Conservation (phyloP, 2,888 invertebrate genomes). For the Ecliptopera silaceata region DNA sequence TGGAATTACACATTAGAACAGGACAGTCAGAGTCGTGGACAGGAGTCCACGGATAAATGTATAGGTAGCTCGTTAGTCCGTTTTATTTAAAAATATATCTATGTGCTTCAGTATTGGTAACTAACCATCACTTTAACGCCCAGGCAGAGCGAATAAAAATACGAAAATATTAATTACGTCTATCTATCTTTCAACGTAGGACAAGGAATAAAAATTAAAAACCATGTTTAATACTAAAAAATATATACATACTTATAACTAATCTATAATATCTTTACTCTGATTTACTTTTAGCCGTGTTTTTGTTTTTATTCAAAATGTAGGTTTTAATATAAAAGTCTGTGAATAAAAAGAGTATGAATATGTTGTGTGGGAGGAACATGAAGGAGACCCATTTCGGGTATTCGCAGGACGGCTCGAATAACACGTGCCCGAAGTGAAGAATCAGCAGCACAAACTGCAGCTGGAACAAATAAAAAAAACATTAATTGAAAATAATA, state of each 20-base stretch:
- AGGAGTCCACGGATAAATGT: too few species aligned
- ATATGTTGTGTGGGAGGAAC: constrained; percentile 86
- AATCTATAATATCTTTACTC: constrained; percentile 24
- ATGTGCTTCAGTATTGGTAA: too few species aligned
- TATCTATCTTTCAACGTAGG: too few species aligned
- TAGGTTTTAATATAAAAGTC: constrained; percentile 89
- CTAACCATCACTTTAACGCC: too few species aligned
- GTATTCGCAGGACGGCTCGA: constrained; percentile 84
- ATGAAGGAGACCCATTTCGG: constrained; percentile 83
- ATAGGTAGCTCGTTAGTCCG: too few species aligned
- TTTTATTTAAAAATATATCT: too few species aligned
- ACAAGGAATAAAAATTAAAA: constrained; percentile 6
- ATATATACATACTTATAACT: not conserved
- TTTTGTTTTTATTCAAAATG: constrained; percentile 71
- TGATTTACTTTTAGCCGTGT: constrained; percentile 48
- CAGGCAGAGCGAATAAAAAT: too few species aligned
- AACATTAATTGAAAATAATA: not conserved
- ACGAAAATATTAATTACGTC: too few species aligned
- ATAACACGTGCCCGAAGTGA: constrained; percentile 82
- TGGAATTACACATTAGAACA: too few species aligned
- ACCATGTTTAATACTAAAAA: constrained; percentile 5
- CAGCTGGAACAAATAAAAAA: constrained; percentile 57
- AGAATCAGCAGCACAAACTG: constrained; percentile 86
- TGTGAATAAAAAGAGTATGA: constrained; percentile 86
- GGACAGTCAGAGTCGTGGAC: too few species aligned